A percentile compares a stretch with the other conserved stretches of the same genome.
Evolutionary conservation across 1,140 invertebrate genomes (phyloP).

Genomic region (Dreissena rostriformis): DNA sequence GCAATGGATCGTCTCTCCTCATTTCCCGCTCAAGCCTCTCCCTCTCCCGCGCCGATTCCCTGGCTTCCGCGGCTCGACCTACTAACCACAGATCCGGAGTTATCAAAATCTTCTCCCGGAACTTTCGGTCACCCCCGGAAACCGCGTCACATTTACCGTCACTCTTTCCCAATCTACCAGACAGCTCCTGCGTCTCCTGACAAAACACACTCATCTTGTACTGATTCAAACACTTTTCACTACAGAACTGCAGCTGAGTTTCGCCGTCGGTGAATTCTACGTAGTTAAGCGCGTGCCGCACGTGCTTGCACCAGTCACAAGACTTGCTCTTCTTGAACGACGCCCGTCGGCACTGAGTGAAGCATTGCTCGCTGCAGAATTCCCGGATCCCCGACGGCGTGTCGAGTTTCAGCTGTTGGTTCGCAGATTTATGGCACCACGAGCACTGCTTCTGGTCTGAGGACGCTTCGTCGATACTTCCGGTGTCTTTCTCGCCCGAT

Average conservation of each 20-base stretch:
- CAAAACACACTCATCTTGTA: conserved; percentile 98
- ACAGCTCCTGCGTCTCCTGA: conserved; percentile 93
- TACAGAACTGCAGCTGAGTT: conserved; percentile 84
- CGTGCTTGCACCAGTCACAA: conserved; percentile 96
- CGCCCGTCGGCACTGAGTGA: conserved; percentile 92
- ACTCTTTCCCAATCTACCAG: conserved; percentile 85
- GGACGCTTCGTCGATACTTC: not conserved
- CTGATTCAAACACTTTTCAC: conserved; percentile 95
- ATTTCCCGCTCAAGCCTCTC: conserved; percentile 78
- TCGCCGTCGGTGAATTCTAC: conserved; percentile 89
- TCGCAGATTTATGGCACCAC: conserved; percentile 83
- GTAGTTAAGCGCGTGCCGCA: conserved; percentile 94
- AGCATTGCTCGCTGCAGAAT: conserved; percentile 94
- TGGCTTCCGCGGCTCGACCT: conserved; percentile 35
- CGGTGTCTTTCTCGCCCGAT: not conserved
- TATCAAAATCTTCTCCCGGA: conserved; percentile 84
- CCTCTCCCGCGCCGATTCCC: conserved; percentile 30
- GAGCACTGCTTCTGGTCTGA: conserved; percentile 75
- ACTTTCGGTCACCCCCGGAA: conserved; percentile 35
- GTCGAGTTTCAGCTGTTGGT: conserved; percentile 81
- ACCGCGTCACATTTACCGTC: conserved; percentile 71
- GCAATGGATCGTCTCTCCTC: conserved; percentile 20
- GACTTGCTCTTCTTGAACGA: conserved; percentile 95
- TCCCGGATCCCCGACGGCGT: conserved; percentile 79
- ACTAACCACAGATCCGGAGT: conserved; percentile 90